Evolutionary conservation across 2,113 vertebrate species (phyloP), one percentile per base, ranked within the genome.

Genomic region (Antigone vipio): DNA sequence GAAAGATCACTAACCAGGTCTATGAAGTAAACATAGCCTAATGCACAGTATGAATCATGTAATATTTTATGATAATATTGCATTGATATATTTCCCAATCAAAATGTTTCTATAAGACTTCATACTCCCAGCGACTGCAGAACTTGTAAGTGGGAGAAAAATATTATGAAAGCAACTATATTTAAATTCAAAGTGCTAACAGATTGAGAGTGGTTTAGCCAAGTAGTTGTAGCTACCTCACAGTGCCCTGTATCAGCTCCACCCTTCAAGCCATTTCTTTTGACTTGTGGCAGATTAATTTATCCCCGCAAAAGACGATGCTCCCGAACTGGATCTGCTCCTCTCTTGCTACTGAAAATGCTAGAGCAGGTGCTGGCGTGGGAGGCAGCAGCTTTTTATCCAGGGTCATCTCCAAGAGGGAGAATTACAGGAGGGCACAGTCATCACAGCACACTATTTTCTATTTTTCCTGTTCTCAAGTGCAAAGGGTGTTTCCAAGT

Each of bases 401-500:
- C 19, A n/a, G 40, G 23, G 23, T 42, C 40, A 35, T n/a, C 44
- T 75, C 47, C 27, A 55, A 81, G 35, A 75, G 23, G 23, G 9
- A 89, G 26, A 68, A 77, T 56, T 44, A 68, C 5, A 69, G 42
- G 44, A 72, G 9, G 19, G 40, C 24, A 72, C 14, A 86, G 42
- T 38, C 26, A 66, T 64, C 38, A 88, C 19, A 32, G 24, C 32
- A 72, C 9, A 10, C 32, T 67, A 8, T 34, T 81, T 88, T 68
- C 27, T 14, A 45, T 72, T 93, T 87, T 59, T 44, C 81, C 44
- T 67, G 50, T 63, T 85, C 75, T 85, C 24, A 88, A 88, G 40
- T 45, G 56, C 15, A 91, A 85, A 19, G 38, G 9, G 19, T 93
- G 53, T 88, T 92, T 95, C 85, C 77, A 88, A 66, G 35, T 52